Conservation (phyloP, 2,888 invertebrate species). For the Petrolisthes manimaculis region DNA sequence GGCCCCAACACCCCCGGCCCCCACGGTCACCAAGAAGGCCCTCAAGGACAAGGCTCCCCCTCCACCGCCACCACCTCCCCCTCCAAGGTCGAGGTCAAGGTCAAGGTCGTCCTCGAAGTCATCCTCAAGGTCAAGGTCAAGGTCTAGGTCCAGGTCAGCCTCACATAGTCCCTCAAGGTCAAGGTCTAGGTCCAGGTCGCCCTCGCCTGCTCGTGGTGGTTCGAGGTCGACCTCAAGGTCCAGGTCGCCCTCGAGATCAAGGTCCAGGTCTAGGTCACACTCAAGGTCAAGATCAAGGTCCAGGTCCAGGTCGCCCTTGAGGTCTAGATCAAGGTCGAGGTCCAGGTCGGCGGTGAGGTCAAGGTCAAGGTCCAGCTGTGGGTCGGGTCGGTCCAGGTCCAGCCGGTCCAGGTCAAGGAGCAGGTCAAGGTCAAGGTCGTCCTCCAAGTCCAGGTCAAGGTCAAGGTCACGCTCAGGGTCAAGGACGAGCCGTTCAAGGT, state of each 20-base stretch:
- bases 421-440: constrained; percentile 5
- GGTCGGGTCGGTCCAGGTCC: too few species aligned
- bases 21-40: constrained; percentile 46
- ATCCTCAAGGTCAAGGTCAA: constrained; percentile 44
- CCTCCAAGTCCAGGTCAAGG: not conserved
- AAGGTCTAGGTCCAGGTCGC: not conserved
- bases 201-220: constrained; percentile 9
- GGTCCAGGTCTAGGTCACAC: constrained; percentile 22
- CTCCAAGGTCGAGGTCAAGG: not conserved
- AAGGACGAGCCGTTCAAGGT: not conserved
- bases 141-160: constrained; percentile 29
- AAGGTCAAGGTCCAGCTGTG: not conserved
- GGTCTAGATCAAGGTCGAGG: too few species aligned
- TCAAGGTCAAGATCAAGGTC: constrained; percentile 24
- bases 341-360: constrained; percentile 26
- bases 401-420: too few species aligned
- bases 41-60: constrained; percentile 5
- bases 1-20: not conserved
- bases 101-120: constrained; percentile 49
- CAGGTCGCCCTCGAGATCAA: constrained; percentile 32
- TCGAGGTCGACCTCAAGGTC: constrained; percentile 25
- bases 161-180: constrained; percentile 21
- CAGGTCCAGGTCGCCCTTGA: not conserved
- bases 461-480: not conserved
- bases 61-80: constrained; percentile 1